These are phyloP conservation scores for Disparrhopalites patrizii DNA, from an alignment of 2,888 invertebrate genomes.

Conservation along the genomic window DNA sequence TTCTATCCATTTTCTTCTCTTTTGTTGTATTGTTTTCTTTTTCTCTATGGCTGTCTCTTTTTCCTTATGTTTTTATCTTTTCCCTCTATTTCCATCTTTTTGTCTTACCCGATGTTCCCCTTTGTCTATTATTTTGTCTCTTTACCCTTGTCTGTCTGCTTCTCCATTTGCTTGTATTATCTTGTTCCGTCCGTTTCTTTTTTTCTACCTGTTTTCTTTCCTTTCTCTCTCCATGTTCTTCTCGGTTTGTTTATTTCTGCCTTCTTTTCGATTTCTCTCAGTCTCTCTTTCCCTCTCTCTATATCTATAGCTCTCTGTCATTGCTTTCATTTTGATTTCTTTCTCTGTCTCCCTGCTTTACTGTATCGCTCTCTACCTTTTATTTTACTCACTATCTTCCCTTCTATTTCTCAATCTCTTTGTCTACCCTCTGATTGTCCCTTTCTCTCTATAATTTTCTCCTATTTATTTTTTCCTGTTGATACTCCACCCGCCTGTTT, in stretches of 20 bases:
- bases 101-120: not conserved
- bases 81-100: not conserved
- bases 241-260: not conserved
- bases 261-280: not conserved
- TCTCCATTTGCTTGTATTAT: not conserved
- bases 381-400: no score
- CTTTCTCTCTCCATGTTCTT: not conserved
- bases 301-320: not conserved
- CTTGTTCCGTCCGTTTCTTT: not conserved
- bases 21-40: not conserved
- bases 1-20: not conserved
- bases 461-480: no score
- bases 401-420: no score
- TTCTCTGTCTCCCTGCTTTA: not conserved
- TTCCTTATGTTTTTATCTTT: not conserved
- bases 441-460: no score
- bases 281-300: not conserved
- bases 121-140: not conserved
- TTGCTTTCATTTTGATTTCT: not conserved
- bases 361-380: no score
- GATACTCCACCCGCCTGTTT: no score
- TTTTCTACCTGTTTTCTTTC: not conserved
- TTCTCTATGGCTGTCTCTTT: not conserved
- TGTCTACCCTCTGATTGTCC: no score
- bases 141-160: not conserved